A percentile compares a stretch with the other conserved stretches of the same genome.
These are phyloP conservation scores for Girardinichthys multiradiatus DNA, from an alignment of 2,113 vertebrate genomes.

Conservation along the genomic window DNA sequence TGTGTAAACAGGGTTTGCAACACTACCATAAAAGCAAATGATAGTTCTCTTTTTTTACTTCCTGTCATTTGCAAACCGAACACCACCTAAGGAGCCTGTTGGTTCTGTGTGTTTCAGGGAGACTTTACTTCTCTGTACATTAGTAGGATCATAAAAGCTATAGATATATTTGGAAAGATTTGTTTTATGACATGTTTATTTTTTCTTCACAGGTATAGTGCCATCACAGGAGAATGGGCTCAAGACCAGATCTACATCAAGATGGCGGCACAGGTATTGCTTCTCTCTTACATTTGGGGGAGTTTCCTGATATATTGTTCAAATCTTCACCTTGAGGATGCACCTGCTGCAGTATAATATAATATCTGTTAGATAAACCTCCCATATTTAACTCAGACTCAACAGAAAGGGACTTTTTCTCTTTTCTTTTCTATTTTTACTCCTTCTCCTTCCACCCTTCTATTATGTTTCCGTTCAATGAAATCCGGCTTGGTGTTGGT, in stretches of 20 bases:
- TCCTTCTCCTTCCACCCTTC: no score
- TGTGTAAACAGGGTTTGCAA: background rate
- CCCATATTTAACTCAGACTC: no score
- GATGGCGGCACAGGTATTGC: constrained; percentile 89
- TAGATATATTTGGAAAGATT: background rate
- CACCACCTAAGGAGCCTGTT: background rate
- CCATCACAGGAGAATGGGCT: constrained; percentile 89
- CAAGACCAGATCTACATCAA: constrained; percentile 93
- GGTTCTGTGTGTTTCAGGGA: background rate
- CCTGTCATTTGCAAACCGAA: background rate
- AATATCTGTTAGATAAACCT: no score
- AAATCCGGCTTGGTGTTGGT: no score
- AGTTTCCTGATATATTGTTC: no score
- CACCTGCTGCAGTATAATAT: no score
- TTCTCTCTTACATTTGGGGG: no score
- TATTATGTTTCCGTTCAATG: no score
- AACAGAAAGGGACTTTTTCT: no score
- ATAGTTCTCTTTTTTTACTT: background rate
- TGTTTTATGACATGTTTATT: background rate
- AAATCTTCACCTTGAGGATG: no score
- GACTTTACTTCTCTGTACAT: background rate
- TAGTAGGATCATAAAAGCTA: no score
- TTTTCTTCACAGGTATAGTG: constrained; percentile 87
- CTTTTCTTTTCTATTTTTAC: no score
- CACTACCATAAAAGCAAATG: background rate